Conservation (phyloP, 1,140 invertebrate species). For the Drosophila serrata region DNA sequence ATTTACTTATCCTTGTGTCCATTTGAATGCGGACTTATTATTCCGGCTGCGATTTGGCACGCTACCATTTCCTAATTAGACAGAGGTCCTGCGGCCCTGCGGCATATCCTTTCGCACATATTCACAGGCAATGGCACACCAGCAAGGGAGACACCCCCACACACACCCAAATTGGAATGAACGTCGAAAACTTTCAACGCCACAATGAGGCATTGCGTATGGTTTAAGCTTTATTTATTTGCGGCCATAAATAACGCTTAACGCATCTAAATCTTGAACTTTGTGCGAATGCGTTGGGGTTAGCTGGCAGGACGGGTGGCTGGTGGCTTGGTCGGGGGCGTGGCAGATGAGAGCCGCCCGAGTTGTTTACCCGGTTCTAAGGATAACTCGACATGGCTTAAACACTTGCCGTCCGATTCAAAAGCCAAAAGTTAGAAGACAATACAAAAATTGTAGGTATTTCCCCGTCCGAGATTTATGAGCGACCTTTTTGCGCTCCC, state of each 20-base stretch:
- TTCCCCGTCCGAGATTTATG: conserved; percentile 62
- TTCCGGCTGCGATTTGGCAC: conserved; percentile 6
- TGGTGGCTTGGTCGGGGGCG: conserved; percentile 12
- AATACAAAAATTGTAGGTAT: conserved; percentile 69
- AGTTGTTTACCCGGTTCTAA: conserved; percentile 73
- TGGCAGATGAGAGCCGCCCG: conserved; percentile 31
- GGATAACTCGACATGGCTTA: conserved; percentile 79
- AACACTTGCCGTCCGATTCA: conserved; percentile 47
- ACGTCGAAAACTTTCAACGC: conserved; percentile 82
- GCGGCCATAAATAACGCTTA: conserved; percentile 84
- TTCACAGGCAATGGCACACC: background rate
- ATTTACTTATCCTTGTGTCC: background rate
- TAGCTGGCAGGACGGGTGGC: conserved; percentile 4
- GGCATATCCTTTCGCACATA: conserved; percentile 34
- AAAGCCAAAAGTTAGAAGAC: conserved; percentile 80
- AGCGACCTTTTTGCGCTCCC: conserved; percentile 58
- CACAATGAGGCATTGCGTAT: conserved; percentile 83
- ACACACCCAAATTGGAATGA: conserved; percentile 70
- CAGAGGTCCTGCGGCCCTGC: conserved; percentile 27
- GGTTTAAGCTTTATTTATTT: conserved; percentile 84
- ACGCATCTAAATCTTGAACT: conserved; percentile 84
- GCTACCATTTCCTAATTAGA: conserved; percentile 41
- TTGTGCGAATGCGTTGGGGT: conserved; percentile 74
- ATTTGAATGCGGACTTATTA: conserved; percentile 26
- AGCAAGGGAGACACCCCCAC: conserved; percentile 1